phyloP scores from a whole-genome alignment of 1,140 invertebrate species.

The Venturia canescens region DNA sequence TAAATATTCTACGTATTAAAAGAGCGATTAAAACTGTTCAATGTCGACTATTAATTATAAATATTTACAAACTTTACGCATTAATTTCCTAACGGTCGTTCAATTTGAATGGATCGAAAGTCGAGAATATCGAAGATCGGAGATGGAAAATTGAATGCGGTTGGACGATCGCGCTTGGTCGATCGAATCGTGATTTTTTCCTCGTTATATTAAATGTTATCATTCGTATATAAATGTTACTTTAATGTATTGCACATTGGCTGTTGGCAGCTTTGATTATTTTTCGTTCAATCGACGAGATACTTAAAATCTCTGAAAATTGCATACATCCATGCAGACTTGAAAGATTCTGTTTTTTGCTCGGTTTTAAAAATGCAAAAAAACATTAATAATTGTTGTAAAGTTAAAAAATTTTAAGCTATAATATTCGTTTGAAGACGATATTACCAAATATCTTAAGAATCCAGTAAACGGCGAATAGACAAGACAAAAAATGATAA shows the following conservation, averaged over 20 bases:
- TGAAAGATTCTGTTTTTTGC: not conserved
- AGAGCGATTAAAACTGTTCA: not conserved
- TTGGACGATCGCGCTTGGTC: not conserved
- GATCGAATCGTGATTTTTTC: not conserved
- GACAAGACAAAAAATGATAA: no score
- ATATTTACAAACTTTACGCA: conserved; percentile 2
- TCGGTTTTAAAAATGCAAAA: no score
- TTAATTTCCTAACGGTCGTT: not conserved
- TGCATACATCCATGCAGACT: not conserved
- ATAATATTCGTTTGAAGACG: no score
- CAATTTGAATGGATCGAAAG: not conserved
- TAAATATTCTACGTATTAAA: conserved; percentile 16
- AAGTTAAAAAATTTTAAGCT: no score
- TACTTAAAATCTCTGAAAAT: not conserved
- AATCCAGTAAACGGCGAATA: no score
- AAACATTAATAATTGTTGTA: no score
- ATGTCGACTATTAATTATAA: not conserved
- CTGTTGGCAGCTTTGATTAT: conserved; percentile 34
- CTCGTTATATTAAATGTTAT: not conserved
- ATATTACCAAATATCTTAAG: no score
- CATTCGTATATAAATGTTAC: not conserved
- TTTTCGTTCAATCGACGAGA: not conserved
- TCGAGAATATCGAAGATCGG: not conserved
- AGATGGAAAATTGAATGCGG: not conserved
- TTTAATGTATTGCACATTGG: conserved; percentile 32